Evolutionary conservation across 1,140 invertebrate species (phyloP).

Genomic region (Hycleus cichorii): DNA sequence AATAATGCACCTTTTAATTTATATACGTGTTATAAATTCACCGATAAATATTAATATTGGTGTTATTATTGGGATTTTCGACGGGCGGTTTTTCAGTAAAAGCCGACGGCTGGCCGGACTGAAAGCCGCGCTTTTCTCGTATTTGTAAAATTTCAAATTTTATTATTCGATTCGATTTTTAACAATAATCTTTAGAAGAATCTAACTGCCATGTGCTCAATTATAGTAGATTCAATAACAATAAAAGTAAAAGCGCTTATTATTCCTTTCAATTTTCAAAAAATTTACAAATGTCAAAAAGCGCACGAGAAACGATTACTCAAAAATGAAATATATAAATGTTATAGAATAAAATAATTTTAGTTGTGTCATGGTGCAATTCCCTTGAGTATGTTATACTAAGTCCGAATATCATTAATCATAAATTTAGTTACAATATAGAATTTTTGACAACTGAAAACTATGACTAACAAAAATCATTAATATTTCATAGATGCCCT

Average conservation of each 20-base stretch:
- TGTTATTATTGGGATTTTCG: too few relatives aligned
- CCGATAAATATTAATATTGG: too few relatives aligned
- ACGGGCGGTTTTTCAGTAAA: too few relatives aligned
- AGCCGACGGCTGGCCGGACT: too few relatives aligned
- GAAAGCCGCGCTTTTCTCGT: too few relatives aligned
- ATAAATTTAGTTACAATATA: conserved; percentile 37
- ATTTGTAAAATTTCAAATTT: too few relatives aligned
- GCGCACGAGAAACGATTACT: conserved; percentile 28
- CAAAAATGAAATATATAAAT: conserved; percentile 21
- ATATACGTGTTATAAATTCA: too few relatives aligned
- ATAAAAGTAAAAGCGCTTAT: not conserved
- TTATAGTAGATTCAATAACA: conserved; percentile 33
- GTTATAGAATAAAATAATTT: conserved; percentile 24
- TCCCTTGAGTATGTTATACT: conserved; percentile 26
- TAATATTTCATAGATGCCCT: conserved; percentile 37
- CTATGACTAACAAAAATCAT: conserved; percentile 38
- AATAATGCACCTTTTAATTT: too few relatives aligned
- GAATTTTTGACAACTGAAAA: conserved; percentile 38
- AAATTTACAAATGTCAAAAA: conserved; percentile 8
- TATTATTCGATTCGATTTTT: not conserved
- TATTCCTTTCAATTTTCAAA: not conserved
- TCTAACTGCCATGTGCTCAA: conserved; percentile 28
- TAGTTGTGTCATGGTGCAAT: conserved; percentile 32
- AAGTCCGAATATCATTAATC: conserved; percentile 23
- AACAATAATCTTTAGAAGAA: conserved; percentile 20